Percentiles rank a stretch among this genome's conserved stretches.
Evolutionary conservation across 2,797 vertebrate genomes (phyloP).

Genomic region (Cryptoprocta ferox): DNA sequence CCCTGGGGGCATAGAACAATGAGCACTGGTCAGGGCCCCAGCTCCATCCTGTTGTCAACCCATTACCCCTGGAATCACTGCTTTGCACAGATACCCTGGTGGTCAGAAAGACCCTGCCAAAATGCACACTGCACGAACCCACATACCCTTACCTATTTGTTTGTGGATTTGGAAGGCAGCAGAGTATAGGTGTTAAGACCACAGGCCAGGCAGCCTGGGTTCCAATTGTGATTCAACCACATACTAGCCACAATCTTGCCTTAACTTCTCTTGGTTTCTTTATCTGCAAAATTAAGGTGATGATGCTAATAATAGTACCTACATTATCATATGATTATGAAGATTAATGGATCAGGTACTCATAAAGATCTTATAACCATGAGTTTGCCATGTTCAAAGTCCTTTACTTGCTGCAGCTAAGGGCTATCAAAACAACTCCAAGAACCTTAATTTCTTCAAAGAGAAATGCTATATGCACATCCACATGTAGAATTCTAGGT

Average conservation of each 20-base stretch:
- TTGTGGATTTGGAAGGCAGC: not conserved
- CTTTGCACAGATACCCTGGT: not conserved
- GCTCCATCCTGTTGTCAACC: not conserved
- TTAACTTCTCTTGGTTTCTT: not conserved
- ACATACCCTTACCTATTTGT: not conserved
- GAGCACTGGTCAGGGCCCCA: not conserved
- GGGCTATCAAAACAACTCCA: not conserved
- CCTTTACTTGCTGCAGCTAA: not conserved
- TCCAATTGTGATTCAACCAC: not conserved
- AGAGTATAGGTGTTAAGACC: not conserved
- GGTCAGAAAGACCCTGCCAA: not conserved
- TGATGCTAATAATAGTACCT: not conserved
- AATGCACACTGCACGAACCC: not conserved
- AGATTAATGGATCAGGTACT: not conserved
- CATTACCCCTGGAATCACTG: not conserved
- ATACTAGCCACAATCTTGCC: not conserved
- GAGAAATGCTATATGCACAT: not conserved
- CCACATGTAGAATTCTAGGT: not conserved
- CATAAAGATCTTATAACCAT: not conserved
- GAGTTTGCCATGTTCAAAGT: not conserved
- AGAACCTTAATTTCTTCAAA: conserved; percentile 29
- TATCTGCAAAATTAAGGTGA: not conserved
- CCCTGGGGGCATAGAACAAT: not conserved
- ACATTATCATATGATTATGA: not conserved
- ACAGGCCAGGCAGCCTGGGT: not conserved